These are phyloP conservation scores for Pseudobourletiella spinata DNA, from an alignment of 1,140 invertebrate genomes.

Conservation along the genomic window DNA sequence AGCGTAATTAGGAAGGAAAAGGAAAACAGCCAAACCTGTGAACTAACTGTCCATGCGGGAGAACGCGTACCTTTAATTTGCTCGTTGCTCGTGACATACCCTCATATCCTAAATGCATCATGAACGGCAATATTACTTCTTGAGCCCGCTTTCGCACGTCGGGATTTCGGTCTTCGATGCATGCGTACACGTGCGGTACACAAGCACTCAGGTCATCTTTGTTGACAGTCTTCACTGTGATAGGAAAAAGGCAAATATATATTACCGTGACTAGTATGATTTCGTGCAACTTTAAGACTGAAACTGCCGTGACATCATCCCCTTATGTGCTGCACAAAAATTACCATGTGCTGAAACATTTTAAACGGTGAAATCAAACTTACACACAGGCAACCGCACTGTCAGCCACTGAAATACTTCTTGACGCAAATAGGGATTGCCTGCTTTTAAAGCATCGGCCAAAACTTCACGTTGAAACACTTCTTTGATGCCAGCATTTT, in stretches of 20 bases:
- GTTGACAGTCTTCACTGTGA: slow-evolving; percentile 54
- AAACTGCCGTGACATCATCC: too few relatives aligned
- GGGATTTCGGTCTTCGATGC: slow-evolving; percentile 80
- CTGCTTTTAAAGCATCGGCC: slow-evolving; percentile 69
- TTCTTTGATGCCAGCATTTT: slow-evolving; percentile 66
- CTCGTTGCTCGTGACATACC: slow-evolving; percentile 65
- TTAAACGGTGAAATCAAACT: too few relatives aligned
- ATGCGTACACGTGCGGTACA: slow-evolving; percentile 67
- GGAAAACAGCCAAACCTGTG: too few relatives aligned
- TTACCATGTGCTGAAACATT: too few relatives aligned
- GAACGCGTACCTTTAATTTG: slow-evolving; percentile 74
- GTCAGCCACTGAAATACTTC: slow-evolving; percentile 78
- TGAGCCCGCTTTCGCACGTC: slow-evolving; percentile 84
- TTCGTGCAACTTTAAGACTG: too few relatives aligned
- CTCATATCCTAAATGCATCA: slow-evolving; percentile 86
- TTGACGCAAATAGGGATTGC: slow-evolving; percentile 68
- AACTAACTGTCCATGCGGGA: too few relatives aligned
- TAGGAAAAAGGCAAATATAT: too few relatives aligned
- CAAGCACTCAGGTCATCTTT: slow-evolving; percentile 72
- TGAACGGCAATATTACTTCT: slow-evolving; percentile 80
- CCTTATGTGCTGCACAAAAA: too few relatives aligned
- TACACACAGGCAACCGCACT: slow-evolving; percentile 64
- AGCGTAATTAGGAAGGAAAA: too few relatives aligned
- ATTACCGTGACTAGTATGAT: too few relatives aligned
- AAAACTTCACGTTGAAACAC: slow-evolving; percentile 85